A percentile compares a stretch with the other conserved stretches of the same genome.
These are phyloP conservation scores for Frankliniella fusca DNA, from an alignment of 2,888 invertebrate genomes.

Conservation along the genomic window DNA sequence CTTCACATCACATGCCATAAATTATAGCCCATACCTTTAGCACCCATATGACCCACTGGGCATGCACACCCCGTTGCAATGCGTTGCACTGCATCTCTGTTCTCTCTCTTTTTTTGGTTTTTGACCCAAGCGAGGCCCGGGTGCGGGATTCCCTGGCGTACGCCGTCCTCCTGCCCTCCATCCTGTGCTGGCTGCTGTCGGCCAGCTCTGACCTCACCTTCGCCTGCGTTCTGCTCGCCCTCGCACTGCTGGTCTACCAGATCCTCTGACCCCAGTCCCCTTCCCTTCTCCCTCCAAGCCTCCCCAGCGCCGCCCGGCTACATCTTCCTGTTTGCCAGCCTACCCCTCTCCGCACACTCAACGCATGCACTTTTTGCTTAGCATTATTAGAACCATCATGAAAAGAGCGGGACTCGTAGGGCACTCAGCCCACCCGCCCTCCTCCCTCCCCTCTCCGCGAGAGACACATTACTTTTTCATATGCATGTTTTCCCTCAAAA, in stretches of 20 bases:
- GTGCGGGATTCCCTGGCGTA: constrained; percentile 3
- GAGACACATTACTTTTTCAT: no score
- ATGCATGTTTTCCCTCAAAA: no score
- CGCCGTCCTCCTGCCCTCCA: background rate
- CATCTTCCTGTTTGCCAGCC: background rate
- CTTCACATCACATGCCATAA: no score
- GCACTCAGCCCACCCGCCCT: no score
- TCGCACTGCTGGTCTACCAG: background rate
- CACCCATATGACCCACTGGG: no score
- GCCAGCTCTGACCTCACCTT: background rate
- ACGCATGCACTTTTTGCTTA: background rate
- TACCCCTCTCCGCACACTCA: background rate
- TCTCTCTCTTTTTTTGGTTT: background rate
- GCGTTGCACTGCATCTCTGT: background rate
- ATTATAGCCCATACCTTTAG: no score
- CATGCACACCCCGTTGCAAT: no score
- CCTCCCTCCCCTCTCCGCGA: no score
- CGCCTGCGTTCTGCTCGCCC: constrained; percentile 14
- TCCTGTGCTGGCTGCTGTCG: constrained; percentile 13
- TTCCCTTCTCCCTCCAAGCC: background rate
- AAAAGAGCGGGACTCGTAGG: no score
- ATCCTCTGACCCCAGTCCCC: background rate
- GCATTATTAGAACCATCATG: background rate
- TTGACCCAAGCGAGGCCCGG: constrained; percentile 3
- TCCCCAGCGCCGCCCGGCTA: background rate